These are phyloP conservation scores for Percopsis transmontana DNA, from an alignment of 2,113 vertebrate genomes.

Conservation along the genomic window DNA sequence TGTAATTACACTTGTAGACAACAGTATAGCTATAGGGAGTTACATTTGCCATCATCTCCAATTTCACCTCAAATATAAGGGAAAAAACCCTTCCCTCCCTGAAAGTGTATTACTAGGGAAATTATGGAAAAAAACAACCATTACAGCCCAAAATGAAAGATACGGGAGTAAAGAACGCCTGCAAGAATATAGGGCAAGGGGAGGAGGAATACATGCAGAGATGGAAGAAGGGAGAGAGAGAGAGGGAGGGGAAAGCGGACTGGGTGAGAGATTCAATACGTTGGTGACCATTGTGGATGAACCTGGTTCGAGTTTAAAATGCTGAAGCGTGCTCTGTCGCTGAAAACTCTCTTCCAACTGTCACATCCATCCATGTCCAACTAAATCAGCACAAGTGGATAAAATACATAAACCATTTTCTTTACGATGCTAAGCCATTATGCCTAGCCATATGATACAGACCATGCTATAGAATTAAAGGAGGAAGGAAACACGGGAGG, in stretches of 20 bases:
- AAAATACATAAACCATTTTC: no score
- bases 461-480: no score
- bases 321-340: no score
- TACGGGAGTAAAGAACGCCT: conserved; percentile 13
- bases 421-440: no score
- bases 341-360: no score
- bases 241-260: neutral
- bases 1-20: neutral
- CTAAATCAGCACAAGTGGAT: no score
- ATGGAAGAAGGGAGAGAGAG: neutral
- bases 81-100: neutral
- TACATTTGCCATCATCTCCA: neutral
- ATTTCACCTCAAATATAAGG: neutral
- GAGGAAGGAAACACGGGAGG: neutral
- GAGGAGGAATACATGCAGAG: neutral
- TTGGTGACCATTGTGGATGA: no score
- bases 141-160: conserved; percentile 10
- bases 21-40: neutral
- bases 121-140: conserved; percentile 2
- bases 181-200: conserved; percentile 11
- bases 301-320: no score
- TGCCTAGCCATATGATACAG: no score
- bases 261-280: neutral
- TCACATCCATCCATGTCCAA: no score
- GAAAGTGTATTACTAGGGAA: conserved; percentile 5